Evolutionary conservation across 2,888 invertebrate genomes (phyloP).

Genomic region (Tiliacea aurago): DNA sequence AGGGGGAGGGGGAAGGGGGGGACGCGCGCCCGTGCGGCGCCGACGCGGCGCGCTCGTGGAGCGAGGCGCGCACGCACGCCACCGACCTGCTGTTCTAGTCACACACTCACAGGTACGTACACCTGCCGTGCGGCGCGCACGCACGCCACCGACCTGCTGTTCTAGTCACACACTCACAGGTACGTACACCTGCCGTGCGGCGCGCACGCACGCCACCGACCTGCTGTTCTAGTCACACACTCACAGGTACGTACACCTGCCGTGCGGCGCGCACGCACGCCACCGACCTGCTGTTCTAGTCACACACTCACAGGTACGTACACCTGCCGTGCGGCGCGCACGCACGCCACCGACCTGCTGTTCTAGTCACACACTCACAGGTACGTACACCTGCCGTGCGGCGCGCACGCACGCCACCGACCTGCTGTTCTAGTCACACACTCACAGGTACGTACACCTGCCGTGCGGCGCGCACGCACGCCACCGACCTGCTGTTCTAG

Average conservation of each 20-base stretch:
- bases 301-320: conserved; percentile 89
- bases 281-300: conserved; percentile 95
- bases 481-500: conserved; percentile 49
- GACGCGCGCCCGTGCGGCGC: conserved; percentile 81
- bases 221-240: conserved; percentile 18
- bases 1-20: conserved; percentile 34
- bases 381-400: conserved; percentile 57
- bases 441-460: conserved; percentile 16
- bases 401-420: conserved; percentile 16
- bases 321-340: conserved; percentile 78
- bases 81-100: conserved; percentile 87
- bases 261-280: conserved; percentile 88
- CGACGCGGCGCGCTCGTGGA: conserved; percentile 82
- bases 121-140: conserved; percentile 7
- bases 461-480: conserved; percentile 57
- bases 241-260: conserved; percentile 11
- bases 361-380: conserved; percentile 18
- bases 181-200: conserved; percentile 6
- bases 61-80: conserved; percentile 81
- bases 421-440: conserved; percentile 51
- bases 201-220: conserved; percentile 16
- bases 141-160: conserved; percentile 34
- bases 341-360: conserved; percentile 88
- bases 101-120: conserved; percentile 42
- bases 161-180: conserved; percentile 30